Percentiles rank a stretch among this genome's conserved stretches.
Conservation (phyloP, 2,113 vertebrate genomes). For the Dromiciops gliroides region DNA sequence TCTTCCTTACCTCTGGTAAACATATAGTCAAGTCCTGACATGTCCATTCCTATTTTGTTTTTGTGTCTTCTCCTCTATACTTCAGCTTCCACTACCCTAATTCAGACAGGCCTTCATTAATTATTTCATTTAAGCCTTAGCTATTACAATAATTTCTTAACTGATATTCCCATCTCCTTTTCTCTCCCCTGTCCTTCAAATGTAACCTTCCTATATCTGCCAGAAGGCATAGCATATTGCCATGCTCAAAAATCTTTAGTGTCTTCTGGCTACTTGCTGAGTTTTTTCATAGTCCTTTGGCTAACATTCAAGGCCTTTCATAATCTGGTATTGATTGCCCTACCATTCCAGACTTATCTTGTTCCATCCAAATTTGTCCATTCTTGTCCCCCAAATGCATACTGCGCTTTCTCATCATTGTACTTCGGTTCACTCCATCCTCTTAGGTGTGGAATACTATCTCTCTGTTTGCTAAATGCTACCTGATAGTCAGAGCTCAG, state of each 20-base stretch:
- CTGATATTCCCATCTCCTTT: not conserved
- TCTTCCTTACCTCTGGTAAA: not conserved
- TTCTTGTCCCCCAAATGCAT: not conserved
- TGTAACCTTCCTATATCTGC: not conserved
- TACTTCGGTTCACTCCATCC: not conserved
- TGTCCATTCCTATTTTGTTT: not conserved
- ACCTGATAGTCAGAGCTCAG: not conserved
- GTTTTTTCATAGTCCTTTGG: not conserved
- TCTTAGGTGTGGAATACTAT: not conserved
- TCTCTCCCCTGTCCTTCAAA: not conserved
- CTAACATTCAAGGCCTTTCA: not conserved
- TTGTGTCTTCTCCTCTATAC: not conserved
- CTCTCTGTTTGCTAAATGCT: not conserved
- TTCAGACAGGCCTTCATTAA: not conserved
- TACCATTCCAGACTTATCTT: not conserved
- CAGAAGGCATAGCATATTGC: not conserved
- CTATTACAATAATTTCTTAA: not conserved
- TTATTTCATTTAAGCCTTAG: not conserved
- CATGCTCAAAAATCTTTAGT: not conserved
- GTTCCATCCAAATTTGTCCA: not conserved
- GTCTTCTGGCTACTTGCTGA: not conserved
- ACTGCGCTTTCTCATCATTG: not conserved
- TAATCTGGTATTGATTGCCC: too few species aligned
- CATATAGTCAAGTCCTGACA: not conserved
- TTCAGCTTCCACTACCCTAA: not conserved